Evolutionary conservation across 2,797 vertebrate genomes (phyloP).

Genomic region (Xerus rutilus): DNA sequence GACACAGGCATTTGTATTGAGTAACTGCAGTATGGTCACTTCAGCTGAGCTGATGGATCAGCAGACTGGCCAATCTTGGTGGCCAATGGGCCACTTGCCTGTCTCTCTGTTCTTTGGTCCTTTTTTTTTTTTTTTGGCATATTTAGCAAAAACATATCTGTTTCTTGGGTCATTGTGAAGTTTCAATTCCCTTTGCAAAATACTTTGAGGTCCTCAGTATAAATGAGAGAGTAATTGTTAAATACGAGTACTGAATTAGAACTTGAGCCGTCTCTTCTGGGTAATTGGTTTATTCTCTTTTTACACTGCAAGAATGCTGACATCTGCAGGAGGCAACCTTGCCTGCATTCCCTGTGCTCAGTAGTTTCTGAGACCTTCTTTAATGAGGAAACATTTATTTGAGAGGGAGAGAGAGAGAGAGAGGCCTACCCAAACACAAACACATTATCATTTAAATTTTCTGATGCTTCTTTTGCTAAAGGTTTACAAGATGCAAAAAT

Average conservation of each 20-base stretch:
- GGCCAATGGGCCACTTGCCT: background rate
- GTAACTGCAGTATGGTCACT: background rate
- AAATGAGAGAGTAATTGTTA: background rate
- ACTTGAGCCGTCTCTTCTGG: background rate
- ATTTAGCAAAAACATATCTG: background rate
- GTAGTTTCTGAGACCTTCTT: background rate
- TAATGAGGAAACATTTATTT: background rate
- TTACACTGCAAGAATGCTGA: rapidly evolving
- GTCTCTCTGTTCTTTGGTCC: background rate
- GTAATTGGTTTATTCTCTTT: background rate
- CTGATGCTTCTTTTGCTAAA: slow-evolving; percentile 16
- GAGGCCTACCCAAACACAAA: background rate
- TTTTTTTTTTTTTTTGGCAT: background rate
- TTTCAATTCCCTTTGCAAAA: slow-evolving; percentile 35
- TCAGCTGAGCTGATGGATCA: background rate
- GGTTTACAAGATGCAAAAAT: slow-evolving; percentile 50
- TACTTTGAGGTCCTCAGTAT: background rate
- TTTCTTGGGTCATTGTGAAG: background rate
- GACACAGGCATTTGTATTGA: background rate
- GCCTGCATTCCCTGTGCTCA: background rate
- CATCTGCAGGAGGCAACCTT: background rate
- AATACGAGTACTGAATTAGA: background rate
- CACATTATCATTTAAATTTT: slow-evolving; percentile 35
- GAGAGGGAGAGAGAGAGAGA: background rate
- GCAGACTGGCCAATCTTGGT: background rate